These are phyloP conservation scores for Eonycteris spelaea DNA, from an alignment of 2,113 vertebrate species.

Conservation along the genomic window DNA sequence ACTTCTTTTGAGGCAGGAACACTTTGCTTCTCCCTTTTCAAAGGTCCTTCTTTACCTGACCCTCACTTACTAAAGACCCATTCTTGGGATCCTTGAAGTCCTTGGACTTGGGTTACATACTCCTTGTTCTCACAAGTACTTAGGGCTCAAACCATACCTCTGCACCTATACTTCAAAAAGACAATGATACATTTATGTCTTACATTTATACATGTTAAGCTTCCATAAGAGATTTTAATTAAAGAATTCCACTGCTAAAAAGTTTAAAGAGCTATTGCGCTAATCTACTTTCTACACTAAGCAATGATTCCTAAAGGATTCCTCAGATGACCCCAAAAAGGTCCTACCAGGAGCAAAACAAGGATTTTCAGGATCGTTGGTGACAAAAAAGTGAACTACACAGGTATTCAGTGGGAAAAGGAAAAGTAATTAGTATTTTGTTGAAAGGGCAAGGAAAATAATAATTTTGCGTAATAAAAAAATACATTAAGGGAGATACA, in stretches of 20 bases:
- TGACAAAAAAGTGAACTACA: not conserved
- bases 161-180: not conserved
- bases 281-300: not conserved
- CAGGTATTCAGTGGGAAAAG: not conserved
- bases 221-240: not conserved
- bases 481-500: not conserved
- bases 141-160: not conserved
- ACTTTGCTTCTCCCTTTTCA: not conserved
- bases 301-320: not conserved
- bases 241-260: not conserved
- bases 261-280: not conserved
- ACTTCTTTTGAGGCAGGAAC: not conserved
- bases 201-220: not conserved
- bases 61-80: not conserved
- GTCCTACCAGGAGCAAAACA: not conserved
- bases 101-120: not conserved
- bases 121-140: not conserved
- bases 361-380: not conserved
- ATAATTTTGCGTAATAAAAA: not conserved
- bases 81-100: not conserved
- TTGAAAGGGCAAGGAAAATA: not conserved
- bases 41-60: not conserved
- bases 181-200: not conserved
- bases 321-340: not conserved
- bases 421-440: not conserved